Conservation (phyloP, 2,888 invertebrate species). For the Lepidochitona cinerea region DNA sequence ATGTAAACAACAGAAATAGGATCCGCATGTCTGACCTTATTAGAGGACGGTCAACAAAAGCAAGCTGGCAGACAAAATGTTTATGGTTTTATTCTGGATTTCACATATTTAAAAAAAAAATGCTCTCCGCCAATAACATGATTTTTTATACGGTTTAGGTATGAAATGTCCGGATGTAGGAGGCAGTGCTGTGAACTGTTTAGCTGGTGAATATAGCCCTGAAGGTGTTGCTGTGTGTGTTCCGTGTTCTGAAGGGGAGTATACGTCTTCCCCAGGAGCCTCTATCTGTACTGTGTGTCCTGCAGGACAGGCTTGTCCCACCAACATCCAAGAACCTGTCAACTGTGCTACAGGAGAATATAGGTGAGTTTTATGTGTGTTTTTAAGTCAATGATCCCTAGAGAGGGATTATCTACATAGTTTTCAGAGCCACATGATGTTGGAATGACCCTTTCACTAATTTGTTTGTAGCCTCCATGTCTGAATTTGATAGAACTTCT, state of each 20-base stretch:
- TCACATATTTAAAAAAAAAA: too few relatives aligned
- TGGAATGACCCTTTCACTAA: background rate
- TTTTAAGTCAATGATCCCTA: too few relatives aligned
- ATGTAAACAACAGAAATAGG: too few relatives aligned
- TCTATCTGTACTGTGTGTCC: slow-evolving; percentile 49
- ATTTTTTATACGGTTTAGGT: too few relatives aligned
- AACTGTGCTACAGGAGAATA: slow-evolving; percentile 46
- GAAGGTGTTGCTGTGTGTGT: slow-evolving; percentile 28
- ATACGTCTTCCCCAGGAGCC: slow-evolving; percentile 28
- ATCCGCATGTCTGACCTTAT: too few relatives aligned
- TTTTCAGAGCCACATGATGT: too few relatives aligned
- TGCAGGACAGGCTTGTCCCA: slow-evolving; percentile 47
- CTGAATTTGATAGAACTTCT: background rate
- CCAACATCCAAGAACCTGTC: slow-evolving; percentile 33
- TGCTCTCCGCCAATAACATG: too few relatives aligned
- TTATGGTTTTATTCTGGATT: too few relatives aligned
- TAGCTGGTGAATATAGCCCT: slow-evolving; percentile 43
- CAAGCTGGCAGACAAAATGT: too few relatives aligned
- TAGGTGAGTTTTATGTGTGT: slow-evolving; percentile 29
- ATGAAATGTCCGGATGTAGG: slow-evolving; percentile 16
- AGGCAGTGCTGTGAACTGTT: slow-evolving; percentile 26
- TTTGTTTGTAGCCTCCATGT: background rate
- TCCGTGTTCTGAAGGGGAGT: slow-evolving; percentile 44
- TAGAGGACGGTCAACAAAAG: too few relatives aligned
- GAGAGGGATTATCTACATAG: too few relatives aligned